A percentile compares a stretch with the other conserved stretches of the same genome.
phyloP scores from a whole-genome alignment of 2,888 invertebrate genomes.

The Hecatera dysodea region DNA sequence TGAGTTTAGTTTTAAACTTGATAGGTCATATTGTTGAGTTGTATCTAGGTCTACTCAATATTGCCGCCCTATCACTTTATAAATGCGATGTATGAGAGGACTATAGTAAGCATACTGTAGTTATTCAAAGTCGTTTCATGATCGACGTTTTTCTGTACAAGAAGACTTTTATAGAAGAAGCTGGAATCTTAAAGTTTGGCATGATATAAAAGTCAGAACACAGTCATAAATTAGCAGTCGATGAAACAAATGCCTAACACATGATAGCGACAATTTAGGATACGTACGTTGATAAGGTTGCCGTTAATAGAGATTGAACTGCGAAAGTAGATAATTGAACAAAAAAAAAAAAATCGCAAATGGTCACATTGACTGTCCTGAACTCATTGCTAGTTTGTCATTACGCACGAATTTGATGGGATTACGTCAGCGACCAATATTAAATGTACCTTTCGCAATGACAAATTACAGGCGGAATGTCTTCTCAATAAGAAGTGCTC shows the following conservation, averaged over 20 bases:
- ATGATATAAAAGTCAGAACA: not conserved
- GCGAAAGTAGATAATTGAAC: too few relatives aligned
- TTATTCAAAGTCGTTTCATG: not conserved
- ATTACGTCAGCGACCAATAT: too few relatives aligned
- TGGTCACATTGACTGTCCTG: too few relatives aligned
- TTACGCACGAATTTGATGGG: too few relatives aligned
- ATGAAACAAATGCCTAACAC: not conserved
- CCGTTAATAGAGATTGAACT: not conserved
- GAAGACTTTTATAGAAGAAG: not conserved
- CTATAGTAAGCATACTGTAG: too few relatives aligned
- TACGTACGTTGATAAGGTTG: not conserved
- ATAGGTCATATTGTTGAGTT: constrained; percentile 3
- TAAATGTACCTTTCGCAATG: too few relatives aligned
- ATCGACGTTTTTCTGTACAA: not conserved
- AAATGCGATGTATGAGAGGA: not conserved
- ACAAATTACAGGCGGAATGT: too few relatives aligned
- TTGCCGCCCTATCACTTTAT: constrained; percentile 8
- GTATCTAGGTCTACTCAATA: constrained; percentile 19
- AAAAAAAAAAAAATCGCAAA: too few relatives aligned
- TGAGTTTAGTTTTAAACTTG: constrained; percentile 24
- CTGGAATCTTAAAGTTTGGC: not conserved
- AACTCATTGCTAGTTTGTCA: too few relatives aligned
- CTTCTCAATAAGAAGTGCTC: too few relatives aligned
- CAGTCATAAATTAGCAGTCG: not conserved
- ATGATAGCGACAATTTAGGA: not conserved